Percentiles rank a stretch among this genome's conserved stretches.
Evolutionary conservation across 1,140 invertebrate species (phyloP).

Genomic region (Drosophila orosa): DNA sequence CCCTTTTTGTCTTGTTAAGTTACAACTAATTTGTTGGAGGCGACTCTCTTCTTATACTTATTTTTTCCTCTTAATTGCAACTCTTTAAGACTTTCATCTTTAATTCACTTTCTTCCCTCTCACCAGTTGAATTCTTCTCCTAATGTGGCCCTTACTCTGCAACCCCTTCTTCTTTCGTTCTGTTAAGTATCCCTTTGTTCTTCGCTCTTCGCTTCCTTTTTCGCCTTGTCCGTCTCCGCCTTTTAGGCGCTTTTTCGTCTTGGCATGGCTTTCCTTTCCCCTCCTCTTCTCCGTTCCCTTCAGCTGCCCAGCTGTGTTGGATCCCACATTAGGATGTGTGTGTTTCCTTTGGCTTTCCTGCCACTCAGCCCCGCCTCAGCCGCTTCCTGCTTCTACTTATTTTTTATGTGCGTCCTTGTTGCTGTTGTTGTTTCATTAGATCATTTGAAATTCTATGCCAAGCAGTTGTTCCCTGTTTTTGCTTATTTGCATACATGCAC

Average conservation of each 20-base stretch:
- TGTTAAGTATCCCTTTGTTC: constrained; percentile 2
- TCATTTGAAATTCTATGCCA: constrained; percentile 77
- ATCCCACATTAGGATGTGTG: constrained; percentile 16
- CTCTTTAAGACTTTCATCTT: not conserved
- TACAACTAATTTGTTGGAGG: too few relatives aligned
- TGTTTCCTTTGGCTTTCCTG: constrained; percentile 35
- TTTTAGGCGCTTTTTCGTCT: not conserved
- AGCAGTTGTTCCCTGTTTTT: constrained; percentile 59
- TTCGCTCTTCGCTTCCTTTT: not conserved
- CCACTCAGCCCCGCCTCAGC: constrained; percentile 13
- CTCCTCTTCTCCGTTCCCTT: not conserved
- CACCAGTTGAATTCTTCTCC: constrained; percentile 6
- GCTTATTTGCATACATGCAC: constrained; percentile 64
- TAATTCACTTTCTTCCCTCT: not conserved
- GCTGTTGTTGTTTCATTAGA: constrained; percentile 65
- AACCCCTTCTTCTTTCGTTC: not conserved
- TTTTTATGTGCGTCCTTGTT: constrained; percentile 38
- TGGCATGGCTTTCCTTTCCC: not conserved
- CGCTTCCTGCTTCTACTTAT: constrained; percentile 22
- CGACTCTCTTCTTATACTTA: not conserved
- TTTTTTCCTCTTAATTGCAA: not conserved
- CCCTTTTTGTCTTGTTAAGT: too few relatives aligned
- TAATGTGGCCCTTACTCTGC: not conserved
- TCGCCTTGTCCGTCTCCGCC: not conserved
- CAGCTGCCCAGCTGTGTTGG: not conserved